phyloP scores from a whole-genome alignment of 64 coral and sea anemone genomes.

The Acropora yongei region DNA sequence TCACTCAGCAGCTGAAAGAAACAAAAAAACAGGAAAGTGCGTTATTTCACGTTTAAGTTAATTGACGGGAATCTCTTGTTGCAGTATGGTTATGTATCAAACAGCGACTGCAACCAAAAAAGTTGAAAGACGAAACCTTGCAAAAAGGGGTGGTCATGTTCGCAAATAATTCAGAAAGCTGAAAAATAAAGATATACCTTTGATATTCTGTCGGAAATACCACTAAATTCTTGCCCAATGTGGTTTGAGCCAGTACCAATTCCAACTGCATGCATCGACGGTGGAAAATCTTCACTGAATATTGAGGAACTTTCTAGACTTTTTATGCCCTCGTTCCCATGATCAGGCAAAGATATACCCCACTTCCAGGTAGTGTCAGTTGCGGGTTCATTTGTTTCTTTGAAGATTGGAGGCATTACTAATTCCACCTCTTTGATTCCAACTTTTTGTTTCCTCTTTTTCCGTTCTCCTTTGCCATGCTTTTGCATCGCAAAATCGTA shows the following conservation, averaged over 20 bases:
- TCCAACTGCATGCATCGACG: slow-evolving; percentile 44
- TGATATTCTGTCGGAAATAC: slow-evolving; percentile 83
- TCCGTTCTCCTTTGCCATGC: slow-evolving; percentile 35
- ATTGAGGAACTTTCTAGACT: not conserved
- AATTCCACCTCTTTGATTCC: slow-evolving; percentile 38
- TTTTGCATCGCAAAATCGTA: slow-evolving; percentile 73
- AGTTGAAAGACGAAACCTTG: too few species aligned
- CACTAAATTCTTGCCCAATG: slow-evolving; percentile 65
- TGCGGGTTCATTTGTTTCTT: not conserved
- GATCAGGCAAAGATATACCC: not conserved
- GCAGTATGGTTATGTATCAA: too few species aligned
- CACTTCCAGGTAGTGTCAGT: not conserved
- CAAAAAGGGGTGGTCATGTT: too few species aligned
- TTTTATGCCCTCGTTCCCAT: not conserved
- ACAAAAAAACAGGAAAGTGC: not conserved
- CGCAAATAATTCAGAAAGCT: too few species aligned
- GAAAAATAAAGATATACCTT: slow-evolving; percentile 46
- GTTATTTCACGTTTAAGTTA: too few species aligned
- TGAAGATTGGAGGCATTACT: not conserved
- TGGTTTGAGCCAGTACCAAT: slow-evolving; percentile 55
- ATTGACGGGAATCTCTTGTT: too few species aligned
- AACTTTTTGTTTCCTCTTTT: not conserved
- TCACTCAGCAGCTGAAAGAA: slow-evolving; percentile 73
- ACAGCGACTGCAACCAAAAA: too few species aligned
- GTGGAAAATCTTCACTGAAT: not conserved